Percentiles rank a stretch among this genome's conserved stretches.
Evolutionary conservation across 2,113 vertebrate genomes (phyloP).

Genomic region (Ciconia stormi): DNA sequence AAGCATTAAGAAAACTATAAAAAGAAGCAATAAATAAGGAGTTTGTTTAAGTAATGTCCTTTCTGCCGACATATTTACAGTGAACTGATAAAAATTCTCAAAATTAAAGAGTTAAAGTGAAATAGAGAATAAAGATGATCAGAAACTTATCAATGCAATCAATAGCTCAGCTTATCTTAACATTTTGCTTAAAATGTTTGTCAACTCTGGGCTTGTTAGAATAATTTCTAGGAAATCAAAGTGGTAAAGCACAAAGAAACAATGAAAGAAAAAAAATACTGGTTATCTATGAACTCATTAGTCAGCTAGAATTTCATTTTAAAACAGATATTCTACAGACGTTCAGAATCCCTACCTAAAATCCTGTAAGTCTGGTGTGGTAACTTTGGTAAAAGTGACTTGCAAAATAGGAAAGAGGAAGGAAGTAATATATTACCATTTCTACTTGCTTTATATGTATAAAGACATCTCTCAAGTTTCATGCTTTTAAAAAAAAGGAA

Average conservation of each 20-base stretch:
- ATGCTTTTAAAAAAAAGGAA: neutral
- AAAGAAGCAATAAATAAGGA: neutral
- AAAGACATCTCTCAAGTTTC: neutral
- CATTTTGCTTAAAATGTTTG: neutral
- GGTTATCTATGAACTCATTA: neutral
- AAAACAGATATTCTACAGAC: neutral
- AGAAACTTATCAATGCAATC: neutral
- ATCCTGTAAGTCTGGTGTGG: neutral
- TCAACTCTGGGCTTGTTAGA: neutral
- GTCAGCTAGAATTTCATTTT: neutral
- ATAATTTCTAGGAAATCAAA: neutral
- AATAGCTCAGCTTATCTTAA: neutral
- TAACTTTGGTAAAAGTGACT: neutral
- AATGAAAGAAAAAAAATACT: neutral
- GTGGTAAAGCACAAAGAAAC: neutral
- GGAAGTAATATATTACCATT: neutral
- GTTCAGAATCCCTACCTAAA: neutral
- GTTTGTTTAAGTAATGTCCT: neutral
- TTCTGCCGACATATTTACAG: neutral
- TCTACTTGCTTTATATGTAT: neutral
- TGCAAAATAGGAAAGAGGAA: neutral
- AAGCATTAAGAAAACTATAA: neutral
- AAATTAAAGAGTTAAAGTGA: neutral
- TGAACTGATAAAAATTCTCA: neutral
- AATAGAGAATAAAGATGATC: neutral